Evolutionary conservation across 2,888 invertebrate species (phyloP), one percentile per base, ranked within the genome.

Genomic region (Acleris holmiana): DNA sequence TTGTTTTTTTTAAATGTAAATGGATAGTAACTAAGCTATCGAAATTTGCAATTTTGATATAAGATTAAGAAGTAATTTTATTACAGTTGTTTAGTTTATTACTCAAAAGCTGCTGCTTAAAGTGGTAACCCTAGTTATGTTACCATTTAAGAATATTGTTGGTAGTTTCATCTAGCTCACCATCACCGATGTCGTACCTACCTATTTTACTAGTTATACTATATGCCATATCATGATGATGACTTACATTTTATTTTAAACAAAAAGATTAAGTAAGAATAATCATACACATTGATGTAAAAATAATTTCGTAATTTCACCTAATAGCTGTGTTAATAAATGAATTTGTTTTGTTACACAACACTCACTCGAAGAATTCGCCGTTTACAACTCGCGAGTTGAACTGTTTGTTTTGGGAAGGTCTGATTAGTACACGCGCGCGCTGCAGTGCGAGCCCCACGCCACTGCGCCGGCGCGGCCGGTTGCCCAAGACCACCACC

Each of bases 271-370:
- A 51, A 51, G 21, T 15, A 7, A 29, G 44, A 56, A 19, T 29
- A 47, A 41, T 4, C n/a, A 41, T 19, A n/a, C 47, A 55, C 54
- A 54, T 19, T 55, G 48, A 54, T 65, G 25, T 48, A 61, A n/a
- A 25, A 55, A 49, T 54, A n/a, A 67, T 79, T 78, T 77, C 77
- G 75, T 77, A 76, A 80, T 71, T 69, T 61, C 70, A 72, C 75
- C 73, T 75, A 55, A 51, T 49, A 56, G 49, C 44, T 23, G 25
- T 53, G 17, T 48, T 17, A 44, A 46, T 60, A 56, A 44, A 49
- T 49, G 4, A 53, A 41, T 51, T 54, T 41, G 64, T 17, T 58
- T 55, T 44, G 65, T 60, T 50, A n/a, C 60, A 60, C 65, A 54
- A 66, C 69, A 68, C 67, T 63, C 58, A 70, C 65, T 65, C 49